Evolutionary conservation across 1,140 invertebrate genomes (phyloP).

Genomic region (Cephus cinctus): DNA sequence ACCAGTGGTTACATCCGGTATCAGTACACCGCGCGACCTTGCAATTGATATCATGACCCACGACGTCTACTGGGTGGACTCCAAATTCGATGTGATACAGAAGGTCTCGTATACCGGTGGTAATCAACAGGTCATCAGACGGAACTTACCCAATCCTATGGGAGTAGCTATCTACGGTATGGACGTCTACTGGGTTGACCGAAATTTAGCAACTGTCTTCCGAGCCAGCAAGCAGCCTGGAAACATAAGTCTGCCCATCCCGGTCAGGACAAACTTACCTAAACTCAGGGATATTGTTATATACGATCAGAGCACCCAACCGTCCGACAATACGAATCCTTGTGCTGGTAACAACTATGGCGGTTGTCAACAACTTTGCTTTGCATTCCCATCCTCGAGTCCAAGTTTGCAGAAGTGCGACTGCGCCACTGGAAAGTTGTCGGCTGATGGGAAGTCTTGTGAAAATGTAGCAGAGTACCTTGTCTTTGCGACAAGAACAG

Average conservation of each 20-base stretch:
- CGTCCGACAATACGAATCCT: conserved; percentile 74
- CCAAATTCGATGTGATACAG: conserved; percentile 89
- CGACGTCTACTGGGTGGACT: conserved; percentile 97
- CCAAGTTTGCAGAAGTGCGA: conserved; percentile 64
- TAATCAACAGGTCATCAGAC: conserved; percentile 78
- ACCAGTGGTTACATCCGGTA: conserved; percentile 85
- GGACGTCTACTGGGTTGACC: conserved; percentile 94
- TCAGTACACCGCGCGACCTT: conserved; percentile 88
- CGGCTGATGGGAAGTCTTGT: conserved; percentile 69
- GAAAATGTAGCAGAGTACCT: conserved; percentile 82
- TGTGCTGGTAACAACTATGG: conserved; percentile 71
- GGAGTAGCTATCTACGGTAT: conserved; percentile 83
- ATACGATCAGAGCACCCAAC: conserved; percentile 86
- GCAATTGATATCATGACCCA: conserved; percentile 93
- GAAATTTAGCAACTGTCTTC: conserved; percentile 87
- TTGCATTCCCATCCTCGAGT: conserved; percentile 75
- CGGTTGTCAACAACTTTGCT: conserved; percentile 93
- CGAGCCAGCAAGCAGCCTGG: conserved; percentile 77
- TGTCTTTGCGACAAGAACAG: conserved; percentile 88
- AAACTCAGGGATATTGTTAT: conserved; percentile 87
- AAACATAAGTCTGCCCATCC: conserved; percentile 66
- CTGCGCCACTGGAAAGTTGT: conserved; percentile 83
- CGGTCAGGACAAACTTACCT: conserved; percentile 78
- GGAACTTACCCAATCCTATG: conserved; percentile 93
- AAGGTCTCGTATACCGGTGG: conserved; percentile 80